A percentile compares a stretch with the other conserved stretches of the same genome.
Conservation (phyloP, 2,888 invertebrate genomes). For the Oasisia sp. region DNA sequence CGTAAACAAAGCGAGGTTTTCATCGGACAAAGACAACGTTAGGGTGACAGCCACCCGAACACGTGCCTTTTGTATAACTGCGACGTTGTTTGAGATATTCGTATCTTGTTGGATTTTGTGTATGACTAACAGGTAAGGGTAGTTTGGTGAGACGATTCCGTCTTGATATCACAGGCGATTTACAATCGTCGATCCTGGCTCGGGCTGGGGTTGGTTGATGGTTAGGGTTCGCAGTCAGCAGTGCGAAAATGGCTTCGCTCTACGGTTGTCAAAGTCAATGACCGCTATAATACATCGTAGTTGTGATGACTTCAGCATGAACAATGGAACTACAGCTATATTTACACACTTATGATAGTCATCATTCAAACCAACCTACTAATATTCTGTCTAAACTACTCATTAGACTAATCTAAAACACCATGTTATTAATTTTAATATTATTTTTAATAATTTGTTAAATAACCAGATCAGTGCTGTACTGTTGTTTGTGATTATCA, state of each 20-base stretch:
- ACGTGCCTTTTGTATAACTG: neutral
- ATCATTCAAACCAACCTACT: neutral
- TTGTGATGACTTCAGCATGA: neutral
- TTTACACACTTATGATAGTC: neutral
- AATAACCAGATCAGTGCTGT: no score
- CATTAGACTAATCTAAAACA: no score
- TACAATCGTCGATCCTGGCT: neutral
- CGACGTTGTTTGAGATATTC: neutral
- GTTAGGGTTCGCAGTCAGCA: neutral
- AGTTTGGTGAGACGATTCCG: neutral
- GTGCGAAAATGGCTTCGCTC: neutral
- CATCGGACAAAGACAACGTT: conserved; percentile 7
- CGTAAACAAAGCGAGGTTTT: conserved; percentile 17
- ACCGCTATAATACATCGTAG: neutral
- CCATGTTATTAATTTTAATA: no score
- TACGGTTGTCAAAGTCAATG: neutral
- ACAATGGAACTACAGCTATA: neutral
- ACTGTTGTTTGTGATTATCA: no score
- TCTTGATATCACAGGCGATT: neutral
- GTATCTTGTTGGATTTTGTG: neutral
- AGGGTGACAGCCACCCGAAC: neutral
- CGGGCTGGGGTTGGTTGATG: neutral
- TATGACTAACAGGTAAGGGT: neutral
- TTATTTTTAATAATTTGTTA: no score
- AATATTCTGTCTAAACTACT: neutral